Conservation (phyloP, 2,888 invertebrate species). For the Physocephala rufipes region DNA sequence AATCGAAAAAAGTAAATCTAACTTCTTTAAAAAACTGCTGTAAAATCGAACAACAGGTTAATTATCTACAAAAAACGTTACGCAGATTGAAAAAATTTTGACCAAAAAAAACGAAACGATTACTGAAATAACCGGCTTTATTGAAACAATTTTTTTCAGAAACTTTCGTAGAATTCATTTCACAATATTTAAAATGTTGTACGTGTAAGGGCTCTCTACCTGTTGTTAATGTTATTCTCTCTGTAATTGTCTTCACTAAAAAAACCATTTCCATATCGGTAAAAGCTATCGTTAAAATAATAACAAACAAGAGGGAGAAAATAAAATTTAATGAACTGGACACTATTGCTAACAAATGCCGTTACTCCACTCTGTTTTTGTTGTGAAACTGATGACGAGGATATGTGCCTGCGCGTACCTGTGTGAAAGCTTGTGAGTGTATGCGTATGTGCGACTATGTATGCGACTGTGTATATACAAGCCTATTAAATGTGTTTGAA, state of each 20-base stretch:
- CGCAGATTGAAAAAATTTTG: not conserved
- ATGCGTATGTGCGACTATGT: conserved; percentile 20
- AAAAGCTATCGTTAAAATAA: conserved; percentile 7
- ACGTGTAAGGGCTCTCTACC: too few relatives aligned
- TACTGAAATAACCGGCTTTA: not conserved
- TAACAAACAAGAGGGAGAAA: conserved; percentile 6
- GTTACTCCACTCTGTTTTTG: conserved; percentile 1
- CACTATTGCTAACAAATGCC: conserved; percentile 25
- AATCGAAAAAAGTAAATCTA: not conserved
- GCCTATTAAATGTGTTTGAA: not conserved
- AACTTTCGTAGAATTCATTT: not conserved
- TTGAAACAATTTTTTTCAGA: not conserved
- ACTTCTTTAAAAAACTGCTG: not conserved
- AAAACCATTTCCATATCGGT: not conserved
- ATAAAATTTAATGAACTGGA: conserved; percentile 33
- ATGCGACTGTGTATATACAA: conserved; percentile 34
- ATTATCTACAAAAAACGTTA: not conserved
- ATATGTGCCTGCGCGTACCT: not conserved
- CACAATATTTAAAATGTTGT: too few relatives aligned
- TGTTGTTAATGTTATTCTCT: not conserved
- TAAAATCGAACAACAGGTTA: too few relatives aligned
- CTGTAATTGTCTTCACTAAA: not conserved
- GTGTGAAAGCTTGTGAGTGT: not conserved
- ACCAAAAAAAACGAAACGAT: not conserved
- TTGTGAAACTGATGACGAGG: not conserved